Conservation (phyloP, 2,797 vertebrate genomes). For the Siniperca obscura region DNA sequence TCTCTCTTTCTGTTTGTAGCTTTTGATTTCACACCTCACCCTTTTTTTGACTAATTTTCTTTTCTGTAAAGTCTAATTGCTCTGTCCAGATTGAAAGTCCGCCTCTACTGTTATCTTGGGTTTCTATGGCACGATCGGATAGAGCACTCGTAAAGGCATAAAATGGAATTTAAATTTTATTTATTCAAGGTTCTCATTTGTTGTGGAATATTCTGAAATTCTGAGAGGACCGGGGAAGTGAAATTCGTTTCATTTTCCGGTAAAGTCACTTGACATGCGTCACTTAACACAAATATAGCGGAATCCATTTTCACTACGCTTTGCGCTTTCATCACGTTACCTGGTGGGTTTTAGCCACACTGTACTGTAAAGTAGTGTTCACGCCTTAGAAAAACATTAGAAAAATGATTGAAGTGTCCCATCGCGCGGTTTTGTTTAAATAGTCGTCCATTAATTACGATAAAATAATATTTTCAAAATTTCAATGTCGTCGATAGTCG, state of each 20-base stretch:
- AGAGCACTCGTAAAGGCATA: background rate
- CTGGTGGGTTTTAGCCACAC: background rate
- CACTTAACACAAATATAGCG: fast-evolving
- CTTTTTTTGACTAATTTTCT: slow-evolving; percentile 66
- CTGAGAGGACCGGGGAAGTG: background rate
- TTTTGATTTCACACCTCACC: slow-evolving; percentile 64
- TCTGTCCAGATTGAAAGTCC: slow-evolving; percentile 70
- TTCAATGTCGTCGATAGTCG: background rate
- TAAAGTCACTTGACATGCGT: background rate
- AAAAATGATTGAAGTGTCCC: background rate
- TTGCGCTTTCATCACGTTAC: background rate
- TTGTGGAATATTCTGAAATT: background rate
- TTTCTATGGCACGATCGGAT: slow-evolving; percentile 74
- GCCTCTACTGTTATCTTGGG: slow-evolving; percentile 70
- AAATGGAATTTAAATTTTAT: too few relatives aligned
- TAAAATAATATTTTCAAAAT: too few relatives aligned
- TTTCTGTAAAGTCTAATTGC: slow-evolving; percentile 70
- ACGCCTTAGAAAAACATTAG: too few relatives aligned
- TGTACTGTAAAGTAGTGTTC: background rate
- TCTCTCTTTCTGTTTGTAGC: slow-evolving; percentile 62
- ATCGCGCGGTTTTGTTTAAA: background rate
- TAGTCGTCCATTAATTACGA: fast-evolving
- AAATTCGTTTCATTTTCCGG: background rate
- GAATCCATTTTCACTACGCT: background rate
- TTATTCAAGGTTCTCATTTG: background rate